Conservation (phyloP, 2,888 invertebrate species). For the Drosophila prostipennis region DNA sequence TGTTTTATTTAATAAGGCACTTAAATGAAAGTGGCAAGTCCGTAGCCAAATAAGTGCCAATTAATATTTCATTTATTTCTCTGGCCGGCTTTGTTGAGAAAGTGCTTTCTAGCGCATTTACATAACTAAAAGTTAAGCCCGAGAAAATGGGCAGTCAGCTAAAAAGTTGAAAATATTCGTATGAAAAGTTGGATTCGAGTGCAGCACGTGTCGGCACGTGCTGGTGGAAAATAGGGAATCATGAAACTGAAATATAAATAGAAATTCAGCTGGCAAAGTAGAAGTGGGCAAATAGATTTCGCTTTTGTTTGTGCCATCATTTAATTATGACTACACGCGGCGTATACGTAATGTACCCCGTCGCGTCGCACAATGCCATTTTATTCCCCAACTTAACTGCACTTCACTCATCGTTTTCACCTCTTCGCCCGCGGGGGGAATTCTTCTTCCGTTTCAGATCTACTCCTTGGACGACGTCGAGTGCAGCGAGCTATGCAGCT, state of each 20-base stretch:
- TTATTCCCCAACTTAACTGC: not conserved
- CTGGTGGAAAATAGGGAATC: conserved; percentile 32
- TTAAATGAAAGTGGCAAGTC: not conserved
- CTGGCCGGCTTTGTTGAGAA: conserved; percentile 38
- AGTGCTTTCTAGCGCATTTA: conserved; percentile 61
- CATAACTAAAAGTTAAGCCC: conserved; percentile 62
- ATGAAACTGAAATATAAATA: conserved; percentile 5
- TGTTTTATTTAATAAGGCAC: not conserved
- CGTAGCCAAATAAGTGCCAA: conserved; percentile 35
- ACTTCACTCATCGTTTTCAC: conserved; percentile 2
- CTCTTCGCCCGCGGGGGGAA: conserved; percentile 1
- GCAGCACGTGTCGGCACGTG: conserved; percentile 64
- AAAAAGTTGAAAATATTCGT: conserved; percentile 12
- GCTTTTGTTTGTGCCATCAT: conserved; percentile 35
- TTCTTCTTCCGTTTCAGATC: conserved; percentile 74
- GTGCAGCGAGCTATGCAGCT: conserved; percentile 95
- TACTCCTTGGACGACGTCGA: conserved; percentile 90
- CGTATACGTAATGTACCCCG: conserved; percentile 61
- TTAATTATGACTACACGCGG: conserved; percentile 44
- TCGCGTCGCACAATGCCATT: conserved; percentile 10
- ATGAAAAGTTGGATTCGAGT: not conserved
- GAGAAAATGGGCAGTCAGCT: conserved; percentile 19
- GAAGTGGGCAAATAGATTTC: conserved; percentile 15
- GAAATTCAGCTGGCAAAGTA: conserved; percentile 2
- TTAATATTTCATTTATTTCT: conserved; percentile 31